phyloP scores from a whole-genome alignment of 2,888 invertebrate genomes.

The Sminthurides aquaticus region DNA sequence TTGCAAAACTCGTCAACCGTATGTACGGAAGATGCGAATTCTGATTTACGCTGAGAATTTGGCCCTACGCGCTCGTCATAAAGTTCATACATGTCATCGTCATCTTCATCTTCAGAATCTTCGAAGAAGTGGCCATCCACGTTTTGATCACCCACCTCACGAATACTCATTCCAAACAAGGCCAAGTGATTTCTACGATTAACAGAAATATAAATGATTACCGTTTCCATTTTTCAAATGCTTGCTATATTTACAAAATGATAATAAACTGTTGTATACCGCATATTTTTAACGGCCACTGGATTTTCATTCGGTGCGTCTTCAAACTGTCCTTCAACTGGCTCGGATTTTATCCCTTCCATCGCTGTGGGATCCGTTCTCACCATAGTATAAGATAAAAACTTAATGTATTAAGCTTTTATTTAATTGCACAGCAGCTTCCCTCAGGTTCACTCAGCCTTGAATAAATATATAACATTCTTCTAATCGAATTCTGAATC shows the following conservation, averaged over 20 bases:
- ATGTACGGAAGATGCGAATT: conserved; percentile 9
- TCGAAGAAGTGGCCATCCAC: conserved; percentile 11
- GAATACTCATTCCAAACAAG: conserved; percentile 16
- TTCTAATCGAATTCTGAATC: too few relatives aligned
- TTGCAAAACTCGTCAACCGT: conserved; percentile 66
- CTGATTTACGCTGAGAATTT: conserved; percentile 29
- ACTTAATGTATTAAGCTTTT: too few relatives aligned
- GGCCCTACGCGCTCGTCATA: conserved; percentile 30
- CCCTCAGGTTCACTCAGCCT: too few relatives aligned
- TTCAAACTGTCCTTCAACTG: conserved; percentile 21
- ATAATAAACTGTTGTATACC: background rate
- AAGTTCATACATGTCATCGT: conserved; percentile 29
- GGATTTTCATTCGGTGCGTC: conserved; percentile 25
- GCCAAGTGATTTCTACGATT: conserved; percentile 18
- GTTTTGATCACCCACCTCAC: background rate
- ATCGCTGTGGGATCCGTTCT: too few relatives aligned
- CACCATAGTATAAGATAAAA: too few relatives aligned
- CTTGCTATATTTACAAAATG: background rate
- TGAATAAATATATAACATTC: too few relatives aligned
- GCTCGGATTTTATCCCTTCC: too few relatives aligned
- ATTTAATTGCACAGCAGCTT: too few relatives aligned
- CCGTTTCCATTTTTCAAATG: background rate
- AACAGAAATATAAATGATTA: conserved; percentile 5
- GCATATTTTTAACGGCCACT: conserved; percentile 3
- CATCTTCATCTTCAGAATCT: conserved; percentile 26